A percentile compares a stretch with the other conserved stretches of the same genome.
Conservation (phyloP, 2,888 invertebrate genomes). For the Frankliniella fusca region DNA sequence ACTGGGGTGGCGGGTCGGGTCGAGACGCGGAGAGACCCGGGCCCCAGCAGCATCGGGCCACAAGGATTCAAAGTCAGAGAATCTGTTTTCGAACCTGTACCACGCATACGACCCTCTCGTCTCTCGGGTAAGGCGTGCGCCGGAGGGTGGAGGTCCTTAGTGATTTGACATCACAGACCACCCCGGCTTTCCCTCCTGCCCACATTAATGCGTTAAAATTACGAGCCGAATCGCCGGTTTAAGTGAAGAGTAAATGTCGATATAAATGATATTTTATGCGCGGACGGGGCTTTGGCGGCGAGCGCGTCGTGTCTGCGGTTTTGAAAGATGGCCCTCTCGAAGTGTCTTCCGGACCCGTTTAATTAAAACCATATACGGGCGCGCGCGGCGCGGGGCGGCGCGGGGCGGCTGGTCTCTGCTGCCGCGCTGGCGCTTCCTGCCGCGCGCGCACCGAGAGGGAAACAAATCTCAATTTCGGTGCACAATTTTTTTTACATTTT, state of each 20-base stretch:
- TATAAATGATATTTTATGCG: conserved; percentile 20
- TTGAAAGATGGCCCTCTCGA: not conserved
- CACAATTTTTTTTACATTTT: too few species aligned
- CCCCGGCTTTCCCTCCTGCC: not conserved
- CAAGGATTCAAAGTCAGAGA: not conserved
- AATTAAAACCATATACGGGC: too few species aligned
- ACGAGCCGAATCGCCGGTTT: not conserved
- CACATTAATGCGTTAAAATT: not conserved
- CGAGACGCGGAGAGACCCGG: not conserved
- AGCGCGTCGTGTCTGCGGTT: not conserved
- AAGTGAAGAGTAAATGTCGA: conserved; percentile 18
- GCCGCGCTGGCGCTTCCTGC: too few species aligned
- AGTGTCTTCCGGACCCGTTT: too few species aligned
- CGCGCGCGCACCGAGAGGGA: too few species aligned
- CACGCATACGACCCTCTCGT: not conserved
- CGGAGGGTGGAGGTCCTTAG: not conserved
- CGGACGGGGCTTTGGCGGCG: not conserved
- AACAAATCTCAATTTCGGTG: too few species aligned
- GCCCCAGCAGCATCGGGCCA: too few species aligned
- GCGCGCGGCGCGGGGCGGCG: too few species aligned
- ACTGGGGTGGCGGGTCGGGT: not conserved
- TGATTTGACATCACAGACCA: not conserved
- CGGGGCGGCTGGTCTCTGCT: too few species aligned
- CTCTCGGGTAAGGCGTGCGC: not conserved
- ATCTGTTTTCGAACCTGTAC: not conserved